These are phyloP conservation scores for Terebella lapidaria DNA, from an alignment of 2,888 invertebrate species.

Conservation along the genomic window DNA sequence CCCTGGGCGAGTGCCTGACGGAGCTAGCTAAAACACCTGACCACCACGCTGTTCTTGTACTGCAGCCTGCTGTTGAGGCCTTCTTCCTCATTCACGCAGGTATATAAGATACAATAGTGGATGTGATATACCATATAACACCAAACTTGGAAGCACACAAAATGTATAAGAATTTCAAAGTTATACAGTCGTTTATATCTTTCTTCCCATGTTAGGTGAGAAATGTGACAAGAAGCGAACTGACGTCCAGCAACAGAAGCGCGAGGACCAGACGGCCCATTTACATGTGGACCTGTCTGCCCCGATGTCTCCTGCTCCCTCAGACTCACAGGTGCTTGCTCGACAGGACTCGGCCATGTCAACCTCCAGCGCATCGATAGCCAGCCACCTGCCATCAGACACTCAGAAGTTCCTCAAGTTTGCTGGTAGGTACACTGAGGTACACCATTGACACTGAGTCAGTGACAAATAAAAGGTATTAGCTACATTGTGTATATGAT, in stretches of 20 bases:
- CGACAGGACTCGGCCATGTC: conserved; percentile 37
- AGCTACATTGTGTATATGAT: too few relatives aligned
- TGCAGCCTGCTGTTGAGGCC: conserved; percentile 83
- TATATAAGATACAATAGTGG: conserved; percentile 15
- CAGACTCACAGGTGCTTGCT: conserved; percentile 23
- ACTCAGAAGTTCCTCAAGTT: conserved; percentile 75
- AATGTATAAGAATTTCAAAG: too few relatives aligned
- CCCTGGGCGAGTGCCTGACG: conserved; percentile 71
- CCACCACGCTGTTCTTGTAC: conserved; percentile 78
- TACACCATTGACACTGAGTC: too few relatives aligned
- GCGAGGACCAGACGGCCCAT: conserved; percentile 57
- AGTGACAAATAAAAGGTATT: too few relatives aligned
- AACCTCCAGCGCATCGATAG: conserved; percentile 26
- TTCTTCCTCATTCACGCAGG: conserved; percentile 82
- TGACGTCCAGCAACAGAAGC: conserved; percentile 34
- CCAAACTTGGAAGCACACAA: too few relatives aligned
- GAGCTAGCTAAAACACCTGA: conserved; percentile 78
- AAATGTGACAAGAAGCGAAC: conserved; percentile 21
- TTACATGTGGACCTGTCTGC: conserved; percentile 44
- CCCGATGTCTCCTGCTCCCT: conserved; percentile 40
- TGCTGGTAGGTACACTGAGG: conserved; percentile 60
- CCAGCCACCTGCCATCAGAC: conserved; percentile 54
- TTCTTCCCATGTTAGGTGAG: conserved; percentile 17
- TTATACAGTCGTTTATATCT: too few relatives aligned
- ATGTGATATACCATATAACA: not conserved